These are phyloP conservation scores for Armadillidium nasatum DNA, from an alignment of 1,140 invertebrate species.

Conservation along the genomic window DNA sequence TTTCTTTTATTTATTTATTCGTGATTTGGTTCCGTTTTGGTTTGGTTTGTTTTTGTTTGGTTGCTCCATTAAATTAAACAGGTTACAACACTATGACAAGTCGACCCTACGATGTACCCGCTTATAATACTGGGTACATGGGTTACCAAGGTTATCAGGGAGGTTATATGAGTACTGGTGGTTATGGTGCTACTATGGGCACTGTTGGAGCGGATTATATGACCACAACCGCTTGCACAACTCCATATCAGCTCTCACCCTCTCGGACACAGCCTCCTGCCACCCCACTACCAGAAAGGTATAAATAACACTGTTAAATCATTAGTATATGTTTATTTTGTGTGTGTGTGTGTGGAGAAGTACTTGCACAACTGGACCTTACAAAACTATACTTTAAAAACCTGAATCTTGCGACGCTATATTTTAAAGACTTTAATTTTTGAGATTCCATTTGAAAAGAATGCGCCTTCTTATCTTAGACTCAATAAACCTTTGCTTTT, in stretches of 20 bases:
- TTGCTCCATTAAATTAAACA: not conserved
- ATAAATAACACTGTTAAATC: not conserved
- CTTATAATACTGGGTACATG: slow-evolving; percentile 44
- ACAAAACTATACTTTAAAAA: too few relatives aligned
- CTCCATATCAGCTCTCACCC: slow-evolving; percentile 44
- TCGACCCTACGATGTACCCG: slow-evolving; percentile 42
- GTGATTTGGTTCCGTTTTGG: not conserved
- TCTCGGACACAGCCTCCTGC: slow-evolving; percentile 42
- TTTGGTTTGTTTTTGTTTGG: not conserved
- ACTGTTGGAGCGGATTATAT: slow-evolving; percentile 40
- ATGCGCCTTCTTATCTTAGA: too few relatives aligned
- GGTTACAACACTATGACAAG: slow-evolving; percentile 45
- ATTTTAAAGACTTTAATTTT: too few relatives aligned
- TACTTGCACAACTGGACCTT: too few relatives aligned
- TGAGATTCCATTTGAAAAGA: too few relatives aligned
- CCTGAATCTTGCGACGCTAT: too few relatives aligned
- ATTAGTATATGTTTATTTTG: not conserved
- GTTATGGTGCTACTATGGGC: slow-evolving; percentile 41
- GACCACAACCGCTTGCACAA: slow-evolving; percentile 41
- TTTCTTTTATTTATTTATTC: not conserved
- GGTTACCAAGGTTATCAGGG: slow-evolving; percentile 45
- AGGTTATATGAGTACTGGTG: slow-evolving; percentile 41
- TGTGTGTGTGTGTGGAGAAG: slow-evolving; percentile 21
- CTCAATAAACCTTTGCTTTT: too few relatives aligned
- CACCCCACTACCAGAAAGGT: slow-evolving; percentile 44